Evolutionary conservation across 2,113 vertebrate species (phyloP).

Genomic region (Aegithalos caudatus): DNA sequence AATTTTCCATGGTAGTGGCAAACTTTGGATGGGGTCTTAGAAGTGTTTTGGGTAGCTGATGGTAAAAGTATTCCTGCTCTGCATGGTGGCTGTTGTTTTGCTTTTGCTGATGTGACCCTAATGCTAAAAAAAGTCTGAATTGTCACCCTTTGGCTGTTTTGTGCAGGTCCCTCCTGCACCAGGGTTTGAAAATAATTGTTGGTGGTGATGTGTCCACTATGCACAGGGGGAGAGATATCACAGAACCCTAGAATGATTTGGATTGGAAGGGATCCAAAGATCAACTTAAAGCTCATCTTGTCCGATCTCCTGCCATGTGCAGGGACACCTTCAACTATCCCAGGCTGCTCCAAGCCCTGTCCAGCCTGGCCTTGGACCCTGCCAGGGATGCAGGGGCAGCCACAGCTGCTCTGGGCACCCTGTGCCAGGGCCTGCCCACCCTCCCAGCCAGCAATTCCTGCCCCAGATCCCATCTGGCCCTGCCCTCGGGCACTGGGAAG

Average conservation of each 20-base stretch:
- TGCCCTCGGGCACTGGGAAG: neutral
- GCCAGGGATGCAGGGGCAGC: neutral
- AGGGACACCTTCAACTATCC: fast-evolving
- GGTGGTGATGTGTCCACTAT: neutral
- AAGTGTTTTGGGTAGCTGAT: neutral
- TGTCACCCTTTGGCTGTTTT: neutral
- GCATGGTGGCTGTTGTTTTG: neutral
- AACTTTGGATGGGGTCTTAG: neutral
- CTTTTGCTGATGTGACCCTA: neutral
- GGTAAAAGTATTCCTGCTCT: neutral
- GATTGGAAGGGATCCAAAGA: neutral
- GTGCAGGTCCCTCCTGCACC: neutral
- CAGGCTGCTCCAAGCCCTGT: fast-evolving
- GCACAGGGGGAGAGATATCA: neutral
- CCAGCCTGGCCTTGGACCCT: fast-evolving
- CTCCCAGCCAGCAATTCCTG: fast-evolving
- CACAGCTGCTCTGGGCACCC: neutral
- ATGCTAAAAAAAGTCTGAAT: neutral
- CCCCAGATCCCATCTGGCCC: fast-evolving
- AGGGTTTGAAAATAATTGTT: neutral
- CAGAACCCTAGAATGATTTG: fast-evolving
- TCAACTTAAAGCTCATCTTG: neutral
- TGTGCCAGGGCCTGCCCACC: fast-evolving
- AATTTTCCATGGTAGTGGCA: neutral
- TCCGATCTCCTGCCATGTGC: fast-evolving